These are phyloP conservation scores for Oppia nitens DNA, from an alignment of 1,140 invertebrate genomes.

Conservation along the genomic window DNA sequence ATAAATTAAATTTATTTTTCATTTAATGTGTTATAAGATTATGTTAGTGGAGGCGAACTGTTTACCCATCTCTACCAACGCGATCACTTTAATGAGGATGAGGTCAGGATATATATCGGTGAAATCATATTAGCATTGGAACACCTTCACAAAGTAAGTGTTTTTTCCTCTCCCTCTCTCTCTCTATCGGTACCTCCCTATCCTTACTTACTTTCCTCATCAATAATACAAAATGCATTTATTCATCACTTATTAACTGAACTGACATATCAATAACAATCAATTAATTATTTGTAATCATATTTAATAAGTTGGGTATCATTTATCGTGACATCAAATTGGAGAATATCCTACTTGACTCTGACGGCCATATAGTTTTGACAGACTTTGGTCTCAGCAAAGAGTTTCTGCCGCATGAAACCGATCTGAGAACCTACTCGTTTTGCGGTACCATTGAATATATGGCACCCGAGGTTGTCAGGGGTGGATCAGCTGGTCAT, in stretches of 20 bases:
- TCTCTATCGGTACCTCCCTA: no score
- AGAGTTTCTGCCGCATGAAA: conserved; percentile 53
- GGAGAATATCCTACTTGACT: conserved; percentile 68
- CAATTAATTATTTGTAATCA: not conserved
- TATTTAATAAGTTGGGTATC: conserved; percentile 67
- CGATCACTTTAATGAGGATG: conserved; percentile 62
- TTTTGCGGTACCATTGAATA: conserved; percentile 97
- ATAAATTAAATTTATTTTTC: not conserved
- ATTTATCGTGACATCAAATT: conserved; percentile 92
- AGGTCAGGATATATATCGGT: conserved; percentile 72
- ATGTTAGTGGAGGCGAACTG: conserved; percentile 76
- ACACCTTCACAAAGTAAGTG: conserved; percentile 61
- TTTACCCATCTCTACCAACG: conserved; percentile 79
- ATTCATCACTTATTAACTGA: not conserved
- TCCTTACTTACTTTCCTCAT: not conserved
- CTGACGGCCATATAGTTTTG: conserved; percentile 69
- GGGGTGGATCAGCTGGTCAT: conserved; percentile 60
- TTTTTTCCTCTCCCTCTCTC: not conserved
- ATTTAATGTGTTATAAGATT: conserved; percentile 46
- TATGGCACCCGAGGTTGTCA: conserved; percentile 83
- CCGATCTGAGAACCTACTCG: conserved; percentile 66
- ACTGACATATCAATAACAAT: not conserved
- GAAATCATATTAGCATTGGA: conserved; percentile 80
- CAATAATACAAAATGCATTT: not conserved
- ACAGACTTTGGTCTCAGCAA: conserved; percentile 85